A percentile compares a stretch with the other conserved stretches of the same genome.
These are phyloP conservation scores for Leptura quadrifasciata DNA, from an alignment of 2,888 invertebrate genomes.

Conservation along the genomic window DNA sequence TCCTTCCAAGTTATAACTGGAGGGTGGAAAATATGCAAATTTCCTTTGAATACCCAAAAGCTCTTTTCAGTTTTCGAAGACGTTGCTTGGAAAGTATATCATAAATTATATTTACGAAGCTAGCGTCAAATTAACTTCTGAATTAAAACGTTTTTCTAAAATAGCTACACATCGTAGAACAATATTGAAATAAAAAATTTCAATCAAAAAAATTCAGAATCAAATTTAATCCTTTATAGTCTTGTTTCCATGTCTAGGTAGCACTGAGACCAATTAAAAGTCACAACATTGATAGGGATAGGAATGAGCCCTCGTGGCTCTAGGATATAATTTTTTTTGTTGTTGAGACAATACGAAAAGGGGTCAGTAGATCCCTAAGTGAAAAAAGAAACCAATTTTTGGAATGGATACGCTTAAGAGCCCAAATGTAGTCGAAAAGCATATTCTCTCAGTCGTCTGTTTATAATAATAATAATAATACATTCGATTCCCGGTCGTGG, in stretches of 20 bases:
- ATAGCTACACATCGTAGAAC: neutral
- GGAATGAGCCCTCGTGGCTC: too few species aligned
- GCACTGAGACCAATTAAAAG: too few species aligned
- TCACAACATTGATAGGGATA: too few species aligned
- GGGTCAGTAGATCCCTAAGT: too few species aligned
- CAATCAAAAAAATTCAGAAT: neutral
- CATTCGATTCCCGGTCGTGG: too few species aligned
- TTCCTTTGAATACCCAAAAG: constrained; percentile 7
- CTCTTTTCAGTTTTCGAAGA: constrained; percentile 9
- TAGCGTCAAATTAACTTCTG: neutral
- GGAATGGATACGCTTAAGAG: too few species aligned
- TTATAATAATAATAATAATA: too few species aligned
- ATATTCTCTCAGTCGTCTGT: too few species aligned
- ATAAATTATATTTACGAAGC: neutral
- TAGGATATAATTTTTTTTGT: too few species aligned
- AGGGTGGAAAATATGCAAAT: constrained; percentile 26
- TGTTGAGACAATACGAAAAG: too few species aligned
- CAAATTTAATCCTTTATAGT: neutral
- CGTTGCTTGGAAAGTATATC: neutral
- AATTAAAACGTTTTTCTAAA: neutral
- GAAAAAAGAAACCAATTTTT: too few species aligned
- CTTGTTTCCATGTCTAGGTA: neutral
- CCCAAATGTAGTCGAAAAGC: too few species aligned
- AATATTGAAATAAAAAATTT: neutral
- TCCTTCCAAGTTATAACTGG: constrained; percentile 21